Evolutionary conservation across 1,140 invertebrate species (phyloP).

Genomic region (Heliconius hewitsoni): DNA sequence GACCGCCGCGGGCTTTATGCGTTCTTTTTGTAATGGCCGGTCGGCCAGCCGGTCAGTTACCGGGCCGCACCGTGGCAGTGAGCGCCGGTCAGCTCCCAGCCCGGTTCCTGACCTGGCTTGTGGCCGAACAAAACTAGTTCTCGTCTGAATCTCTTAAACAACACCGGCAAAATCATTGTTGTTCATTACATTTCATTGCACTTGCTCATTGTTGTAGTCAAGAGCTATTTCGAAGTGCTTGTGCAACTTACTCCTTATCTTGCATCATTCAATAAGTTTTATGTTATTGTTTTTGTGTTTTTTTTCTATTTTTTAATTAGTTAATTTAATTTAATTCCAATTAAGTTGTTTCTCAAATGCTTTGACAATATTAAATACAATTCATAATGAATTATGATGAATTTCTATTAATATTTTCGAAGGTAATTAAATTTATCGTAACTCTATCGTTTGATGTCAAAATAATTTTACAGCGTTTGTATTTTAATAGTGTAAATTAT

Average conservation of each 20-base stretch:
- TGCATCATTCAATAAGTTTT: constrained; percentile 13
- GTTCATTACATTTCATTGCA: constrained; percentile 15
- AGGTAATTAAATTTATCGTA: neutral
- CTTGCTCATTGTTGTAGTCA: constrained; percentile 11
- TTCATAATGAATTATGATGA: too few species aligned
- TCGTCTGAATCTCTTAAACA: constrained; percentile 28
- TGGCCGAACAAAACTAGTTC: constrained; percentile 45
- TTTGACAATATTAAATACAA: too few species aligned
- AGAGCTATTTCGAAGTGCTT: neutral
- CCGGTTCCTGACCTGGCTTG: constrained; percentile 53
- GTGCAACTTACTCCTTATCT: constrained; percentile 6
- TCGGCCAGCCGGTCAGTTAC: constrained; percentile 23
- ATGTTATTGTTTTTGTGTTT: neutral
- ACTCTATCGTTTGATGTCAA: neutral
- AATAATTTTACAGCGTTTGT: neutral
- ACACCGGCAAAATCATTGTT: constrained; percentile 15
- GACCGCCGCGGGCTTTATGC: constrained; percentile 22
- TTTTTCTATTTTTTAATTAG: neutral
- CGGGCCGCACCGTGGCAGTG: constrained; percentile 37
- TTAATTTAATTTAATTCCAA: neutral
- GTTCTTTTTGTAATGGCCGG: constrained; percentile 25
- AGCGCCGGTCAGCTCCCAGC: constrained; percentile 43
- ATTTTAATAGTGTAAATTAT: neutral
- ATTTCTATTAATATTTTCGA: neutral
- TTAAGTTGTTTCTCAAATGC: neutral